Conservation (phyloP, 2,888 invertebrate genomes). For the Morpho helenor region DNA sequence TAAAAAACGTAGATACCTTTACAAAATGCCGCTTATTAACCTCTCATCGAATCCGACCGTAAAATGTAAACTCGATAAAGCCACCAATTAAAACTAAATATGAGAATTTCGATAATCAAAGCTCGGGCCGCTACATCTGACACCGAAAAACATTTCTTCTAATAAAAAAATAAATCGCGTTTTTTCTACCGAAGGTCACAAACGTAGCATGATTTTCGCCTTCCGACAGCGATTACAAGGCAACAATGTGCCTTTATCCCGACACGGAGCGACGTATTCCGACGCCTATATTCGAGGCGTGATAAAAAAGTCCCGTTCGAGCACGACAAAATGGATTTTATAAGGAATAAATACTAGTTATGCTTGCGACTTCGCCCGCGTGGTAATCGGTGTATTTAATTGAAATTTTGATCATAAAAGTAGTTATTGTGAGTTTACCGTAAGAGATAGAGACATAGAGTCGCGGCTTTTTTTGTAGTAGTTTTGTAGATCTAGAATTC, state of each 20-base stretch:
- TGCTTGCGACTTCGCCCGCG: too few relatives aligned
- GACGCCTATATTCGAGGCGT: constrained; percentile 45
- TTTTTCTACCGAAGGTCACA: constrained; percentile 73
- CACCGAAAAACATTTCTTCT: constrained; percentile 68
- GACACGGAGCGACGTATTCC: constrained; percentile 35
- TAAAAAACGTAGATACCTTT: constrained; percentile 72
- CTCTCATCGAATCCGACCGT: constrained; percentile 78
- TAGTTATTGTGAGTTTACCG: too few relatives aligned
- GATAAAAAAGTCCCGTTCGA: constrained; percentile 37
- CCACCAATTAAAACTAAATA: constrained; percentile 80
- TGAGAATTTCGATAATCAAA: constrained; percentile 78
- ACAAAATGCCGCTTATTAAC: constrained; percentile 78
- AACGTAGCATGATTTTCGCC: constrained; percentile 74
- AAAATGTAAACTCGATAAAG: constrained; percentile 80
- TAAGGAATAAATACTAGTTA: constrained; percentile 30
- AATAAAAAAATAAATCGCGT: constrained; percentile 65
- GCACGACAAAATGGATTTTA: constrained; percentile 40
- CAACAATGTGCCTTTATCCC: constrained; percentile 34
- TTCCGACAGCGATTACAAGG: constrained; percentile 58
- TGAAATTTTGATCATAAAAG: too few relatives aligned
- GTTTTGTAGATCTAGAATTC: too few relatives aligned
- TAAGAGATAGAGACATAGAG: too few relatives aligned
- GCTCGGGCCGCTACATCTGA: constrained; percentile 76
- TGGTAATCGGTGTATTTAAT: too few relatives aligned
- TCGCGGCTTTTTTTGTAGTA: too few relatives aligned